Evolutionary conservation across 2,797 vertebrate species (phyloP), one percentile per base, ranked within the genome.

Genomic region (Hydrocynus forskahlii): DNA sequence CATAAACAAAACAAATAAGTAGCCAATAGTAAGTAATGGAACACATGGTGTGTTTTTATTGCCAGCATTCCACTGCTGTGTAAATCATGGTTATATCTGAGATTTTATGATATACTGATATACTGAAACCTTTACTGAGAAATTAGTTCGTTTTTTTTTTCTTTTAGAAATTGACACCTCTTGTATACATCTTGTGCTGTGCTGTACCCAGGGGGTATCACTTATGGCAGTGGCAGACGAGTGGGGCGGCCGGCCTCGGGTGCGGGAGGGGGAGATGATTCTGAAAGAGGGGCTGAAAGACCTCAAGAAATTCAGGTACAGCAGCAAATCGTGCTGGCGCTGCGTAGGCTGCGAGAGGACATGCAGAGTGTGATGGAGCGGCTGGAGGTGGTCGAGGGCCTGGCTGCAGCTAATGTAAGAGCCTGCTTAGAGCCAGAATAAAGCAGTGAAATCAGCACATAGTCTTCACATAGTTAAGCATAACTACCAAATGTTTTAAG

Each of bases 341-440:
- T 72, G 83, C 92, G 1, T 14, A 91, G 94, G 10, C 93, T 98
- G 86, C 90, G 95, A 84, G 92, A 96, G 48, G 95, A 95, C 90
- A 96, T 97, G 95, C 92, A 48, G 85, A 94, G 90, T 0, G 95
- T 96, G 73, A 94, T 93, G 93, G 91, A 94, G 43, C 88, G 96
- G 7, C 92, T 98, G 75, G 92, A 92, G 67, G 86, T 84, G 82
- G 94, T 98, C 89, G 97, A 98, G 90, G 83, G 62, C 4, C 90
- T 94, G 12, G 69, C 92, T 0, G 81, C 88, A 0, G 48, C 86
- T n/a, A 93, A 96, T 87, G 97, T 97, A 89, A 90, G 83, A 25
- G 14, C 43, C 4, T 64, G 8, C 64, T 79, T 35, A 4, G 1
- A 80, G 29, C 23, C 50, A 4, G 54, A 25, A 54, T 7, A 70